Base-by-base conservation (phyloP, 2,888 invertebrate genomes). In the Agriopis aurantiaria region DNA sequence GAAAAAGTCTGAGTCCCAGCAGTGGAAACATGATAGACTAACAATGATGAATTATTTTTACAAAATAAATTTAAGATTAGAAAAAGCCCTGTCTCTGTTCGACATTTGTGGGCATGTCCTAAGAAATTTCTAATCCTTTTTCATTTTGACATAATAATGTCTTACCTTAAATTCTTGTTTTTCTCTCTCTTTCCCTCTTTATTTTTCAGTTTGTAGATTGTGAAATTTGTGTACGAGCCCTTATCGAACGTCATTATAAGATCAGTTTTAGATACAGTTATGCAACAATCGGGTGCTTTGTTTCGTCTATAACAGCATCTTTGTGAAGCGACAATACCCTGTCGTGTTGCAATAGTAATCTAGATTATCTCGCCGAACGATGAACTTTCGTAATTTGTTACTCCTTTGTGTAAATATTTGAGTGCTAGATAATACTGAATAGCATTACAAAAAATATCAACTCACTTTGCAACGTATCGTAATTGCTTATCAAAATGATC, bases 231-330 rank as follows among this genome's bases (percentile, higher is more conserved):
- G 41, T 43, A 56, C 56, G n/a, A 14, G 43, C 56, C 56, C 58
- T 58, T 23, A 17, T 46, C 23, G n/a, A 60, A 51, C 68, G 55
- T 65, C 55, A 61, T 69, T 61, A 71, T 49, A 48, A 71, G 70
- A 71, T 71, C 59, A 45, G 59, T 51, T 58, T 14, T 23, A 8
- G 70, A 66, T 63, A 67, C 7, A 17, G 46, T 69, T 65, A 69
- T 46, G 70, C 46, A 69, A 72, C 48, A 69, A 63, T 64, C 40
- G 62, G 40, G 17, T 57, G 72, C 74, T 72, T 74, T 74, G 76
- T 74, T 70, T 76, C 69, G 69, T 23, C 57, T 8, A 55, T 56
- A 58, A 58, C 66, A 59, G 55, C 55, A 65, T 56, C 70, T 71
- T 59, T 59, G 63, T 59, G 45, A 40, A 56, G 66, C 70, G 70